phyloP scores from a whole-genome alignment of 2,113 vertebrate genomes.

The Cavia aperea region DNA sequence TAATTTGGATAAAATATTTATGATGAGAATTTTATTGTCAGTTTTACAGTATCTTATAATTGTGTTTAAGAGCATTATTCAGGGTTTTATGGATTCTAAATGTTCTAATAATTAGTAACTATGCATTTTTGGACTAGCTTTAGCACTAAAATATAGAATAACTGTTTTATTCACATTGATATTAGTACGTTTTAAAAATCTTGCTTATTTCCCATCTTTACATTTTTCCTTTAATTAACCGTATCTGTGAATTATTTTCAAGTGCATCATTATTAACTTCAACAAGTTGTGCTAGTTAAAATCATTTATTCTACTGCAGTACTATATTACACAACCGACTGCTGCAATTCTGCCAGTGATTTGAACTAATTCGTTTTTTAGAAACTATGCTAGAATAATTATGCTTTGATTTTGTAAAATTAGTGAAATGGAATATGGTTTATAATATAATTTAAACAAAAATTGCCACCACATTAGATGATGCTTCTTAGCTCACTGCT shows the following conservation, averaged over 20 bases:
- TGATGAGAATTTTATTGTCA: background rate
- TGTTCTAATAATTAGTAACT: background rate
- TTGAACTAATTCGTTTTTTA: slow-evolving; percentile 61
- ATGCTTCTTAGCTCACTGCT: slow-evolving; percentile 44
- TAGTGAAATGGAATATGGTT: slow-evolving; percentile 63
- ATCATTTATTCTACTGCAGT: slow-evolving; percentile 54
- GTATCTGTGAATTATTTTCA: slow-evolving; percentile 54
- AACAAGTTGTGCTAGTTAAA: slow-evolving; percentile 51
- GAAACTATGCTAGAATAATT: slow-evolving; percentile 56
- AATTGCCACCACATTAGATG: slow-evolving; percentile 45
- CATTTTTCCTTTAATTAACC: slow-evolving; percentile 41
- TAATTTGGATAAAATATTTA: background rate
- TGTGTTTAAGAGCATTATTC: background rate
- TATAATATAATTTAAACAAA: slow-evolving; percentile 57
- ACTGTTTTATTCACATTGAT: slow-evolving; percentile 29
- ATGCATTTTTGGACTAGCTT: background rate
- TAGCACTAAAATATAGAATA: background rate
- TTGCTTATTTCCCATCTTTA: background rate
- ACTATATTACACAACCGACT: slow-evolving; percentile 51
- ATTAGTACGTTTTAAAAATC: slow-evolving; percentile 30
- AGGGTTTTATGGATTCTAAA: background rate
- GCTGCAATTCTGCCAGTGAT: slow-evolving; percentile 57
- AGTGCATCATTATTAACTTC: slow-evolving; percentile 51
- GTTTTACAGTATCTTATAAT: slow-evolving; percentile 28
- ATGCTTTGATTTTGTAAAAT: slow-evolving; percentile 62